Percentiles rank a stretch among this genome's conserved stretches.
Conservation (phyloP, 2,888 invertebrate genomes). For the Xestia xanthographa region DNA sequence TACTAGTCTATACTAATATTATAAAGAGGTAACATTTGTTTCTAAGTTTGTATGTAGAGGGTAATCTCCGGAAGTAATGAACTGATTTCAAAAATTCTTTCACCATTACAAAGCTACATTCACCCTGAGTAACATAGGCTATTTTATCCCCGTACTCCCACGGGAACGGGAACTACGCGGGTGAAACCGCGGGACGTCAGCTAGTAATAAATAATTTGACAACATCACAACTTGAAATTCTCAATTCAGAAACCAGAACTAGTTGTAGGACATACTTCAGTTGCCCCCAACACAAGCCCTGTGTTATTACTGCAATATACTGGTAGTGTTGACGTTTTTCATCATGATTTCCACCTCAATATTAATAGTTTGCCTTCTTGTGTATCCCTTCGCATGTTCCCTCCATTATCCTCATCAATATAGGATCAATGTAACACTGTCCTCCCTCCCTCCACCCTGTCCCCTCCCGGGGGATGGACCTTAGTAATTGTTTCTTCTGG, state of each 20-base stretch:
- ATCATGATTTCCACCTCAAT: neutral
- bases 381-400: neutral
- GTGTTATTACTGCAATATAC: neutral
- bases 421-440: conserved; percentile 36
- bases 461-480: conserved; percentile 16
- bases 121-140: no score
- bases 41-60: no score
- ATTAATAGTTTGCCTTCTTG: conserved; percentile 11
- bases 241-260: neutral
- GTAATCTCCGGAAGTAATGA: no score
- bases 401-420: conserved; percentile 35
- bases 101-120: no score
- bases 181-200: no score
- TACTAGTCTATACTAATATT: no score
- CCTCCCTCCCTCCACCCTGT: neutral
- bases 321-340: neutral
- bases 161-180: no score
- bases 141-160: no score
- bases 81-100: no score
- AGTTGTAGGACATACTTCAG: neutral
- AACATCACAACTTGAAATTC: neutral
- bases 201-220: neutral
- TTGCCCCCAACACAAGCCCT: neutral
- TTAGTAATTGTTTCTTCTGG: conserved; percentile 60
- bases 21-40: no score